Conservation (phyloP, 2,888 invertebrate genomes). For the Cephus sareptanus region DNA sequence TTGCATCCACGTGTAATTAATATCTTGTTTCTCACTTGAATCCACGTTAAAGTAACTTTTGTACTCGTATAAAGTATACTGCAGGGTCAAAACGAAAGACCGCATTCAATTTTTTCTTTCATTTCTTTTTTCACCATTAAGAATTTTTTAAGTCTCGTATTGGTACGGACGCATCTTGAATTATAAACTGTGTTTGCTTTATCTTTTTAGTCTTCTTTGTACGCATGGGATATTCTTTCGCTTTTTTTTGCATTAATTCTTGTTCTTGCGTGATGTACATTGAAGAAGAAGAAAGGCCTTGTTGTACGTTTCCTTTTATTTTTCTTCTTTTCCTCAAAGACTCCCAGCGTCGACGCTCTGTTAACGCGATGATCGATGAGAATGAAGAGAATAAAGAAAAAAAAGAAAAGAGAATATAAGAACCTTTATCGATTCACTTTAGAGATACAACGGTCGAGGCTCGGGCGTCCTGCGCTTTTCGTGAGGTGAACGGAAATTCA, state of each 20-base stretch:
- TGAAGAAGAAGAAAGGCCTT: background rate
- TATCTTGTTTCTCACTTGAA: conserved; percentile 1
- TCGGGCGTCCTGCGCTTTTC: background rate
- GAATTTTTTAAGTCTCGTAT: too few species aligned
- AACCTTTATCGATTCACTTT: background rate
- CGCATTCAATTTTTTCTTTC: conserved; percentile 7
- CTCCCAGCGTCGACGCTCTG: background rate
- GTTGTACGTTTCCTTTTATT: background rate
- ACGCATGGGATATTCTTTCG: background rate
- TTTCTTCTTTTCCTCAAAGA: conserved; percentile 11
- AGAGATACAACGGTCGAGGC: background rate
- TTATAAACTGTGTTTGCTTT: background rate
- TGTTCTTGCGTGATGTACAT: background rate
- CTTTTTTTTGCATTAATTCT: background rate
- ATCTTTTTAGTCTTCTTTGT: background rate
- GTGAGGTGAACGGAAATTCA: background rate
- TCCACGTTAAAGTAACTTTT: conserved; percentile 16
- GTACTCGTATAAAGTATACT: conserved; percentile 19
- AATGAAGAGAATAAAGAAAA: background rate
- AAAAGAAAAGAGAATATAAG: background rate
- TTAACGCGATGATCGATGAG: background rate
- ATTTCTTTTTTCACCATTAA: background rate
- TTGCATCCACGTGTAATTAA: background rate
- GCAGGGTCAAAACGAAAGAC: conserved; percentile 22
- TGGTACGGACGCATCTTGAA: background rate